A percentile compares a stretch with the other conserved stretches of the same genome.
phyloP scores from a whole-genome alignment of 1,140 invertebrate species.

The Arctopsyche grandis region DNA sequence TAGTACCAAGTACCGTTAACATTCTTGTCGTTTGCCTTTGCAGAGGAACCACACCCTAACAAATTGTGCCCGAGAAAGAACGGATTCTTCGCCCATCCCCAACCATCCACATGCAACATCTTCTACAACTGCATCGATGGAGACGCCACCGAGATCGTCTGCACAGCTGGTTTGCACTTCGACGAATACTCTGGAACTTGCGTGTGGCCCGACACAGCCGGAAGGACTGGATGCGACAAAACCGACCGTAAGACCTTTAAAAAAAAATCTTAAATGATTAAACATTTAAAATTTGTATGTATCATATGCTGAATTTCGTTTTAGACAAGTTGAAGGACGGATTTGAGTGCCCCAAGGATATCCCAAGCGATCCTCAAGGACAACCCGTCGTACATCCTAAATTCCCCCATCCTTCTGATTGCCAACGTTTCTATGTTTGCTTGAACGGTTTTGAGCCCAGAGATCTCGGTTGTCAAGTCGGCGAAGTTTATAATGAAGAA shows the following conservation, averaged over 20 bases:
- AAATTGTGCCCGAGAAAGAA: conserved; percentile 82
- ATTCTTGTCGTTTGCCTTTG: not conserved
- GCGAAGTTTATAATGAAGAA: conserved; percentile 88
- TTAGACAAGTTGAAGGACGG: conserved; percentile 79
- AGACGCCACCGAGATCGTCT: conserved; percentile 80
- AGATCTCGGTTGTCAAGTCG: conserved; percentile 84
- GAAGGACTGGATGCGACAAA: conserved; percentile 75
- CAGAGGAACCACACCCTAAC: conserved; percentile 80
- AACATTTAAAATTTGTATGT: not conserved
- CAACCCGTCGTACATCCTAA: conserved; percentile 85
- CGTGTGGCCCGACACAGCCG: conserved; percentile 87
- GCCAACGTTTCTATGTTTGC: conserved; percentile 91
- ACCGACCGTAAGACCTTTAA: conserved; percentile 61
- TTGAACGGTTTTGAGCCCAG: conserved; percentile 86
- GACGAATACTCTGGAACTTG: conserved; percentile 88
- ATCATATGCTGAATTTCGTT: conserved; percentile 41
- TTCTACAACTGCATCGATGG: conserved; percentile 93
- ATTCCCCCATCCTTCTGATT: conserved; percentile 85
- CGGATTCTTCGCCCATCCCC: conserved; percentile 89
- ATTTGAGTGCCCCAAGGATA: conserved; percentile 82
- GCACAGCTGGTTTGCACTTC: conserved; percentile 87
- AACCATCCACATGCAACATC: conserved; percentile 80
- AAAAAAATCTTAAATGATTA: too few species aligned
- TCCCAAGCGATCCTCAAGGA: conserved; percentile 72
- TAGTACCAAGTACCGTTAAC: not conserved